Evolutionary conservation across 2,888 invertebrate species (phyloP).

Genomic region (Acheta domesticus): DNA sequence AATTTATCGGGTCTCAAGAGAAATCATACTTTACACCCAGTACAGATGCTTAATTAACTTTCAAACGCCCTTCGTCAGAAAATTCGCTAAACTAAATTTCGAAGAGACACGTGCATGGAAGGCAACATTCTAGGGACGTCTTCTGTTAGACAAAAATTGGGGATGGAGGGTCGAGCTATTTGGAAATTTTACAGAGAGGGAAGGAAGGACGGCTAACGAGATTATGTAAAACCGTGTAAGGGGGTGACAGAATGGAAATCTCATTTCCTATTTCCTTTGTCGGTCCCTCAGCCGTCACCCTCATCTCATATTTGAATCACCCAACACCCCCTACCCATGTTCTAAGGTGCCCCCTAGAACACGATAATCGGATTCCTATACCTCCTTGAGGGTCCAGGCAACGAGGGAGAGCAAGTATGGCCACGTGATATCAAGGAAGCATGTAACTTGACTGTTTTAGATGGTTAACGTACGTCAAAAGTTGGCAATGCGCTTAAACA

Average conservation of each 20-base stretch:
- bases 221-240: slow-evolving; percentile 1
- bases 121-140: neutral
- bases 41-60: neutral
- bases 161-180: neutral
- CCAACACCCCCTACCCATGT: neutral
- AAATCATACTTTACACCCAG: neutral
- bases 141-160: neutral
- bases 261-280: slow-evolving; percentile 2
- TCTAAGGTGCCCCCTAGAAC: no score
- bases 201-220: neutral
- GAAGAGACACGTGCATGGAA: neutral
- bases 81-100: neutral
- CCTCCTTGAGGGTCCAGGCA: no score
- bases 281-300: neutral
- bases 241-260: slow-evolving; percentile 5
- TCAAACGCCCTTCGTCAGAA: neutral
- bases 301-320: neutral
- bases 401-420: no score
- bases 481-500: no score
- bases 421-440: no score
- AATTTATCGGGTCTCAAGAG: neutral
- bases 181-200: neutral
- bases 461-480: no score
- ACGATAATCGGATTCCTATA: no score
- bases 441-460: no score